Base-by-base conservation (phyloP, 2,113 vertebrate genomes). In the Chaetorhynchus papuensis region DNA sequence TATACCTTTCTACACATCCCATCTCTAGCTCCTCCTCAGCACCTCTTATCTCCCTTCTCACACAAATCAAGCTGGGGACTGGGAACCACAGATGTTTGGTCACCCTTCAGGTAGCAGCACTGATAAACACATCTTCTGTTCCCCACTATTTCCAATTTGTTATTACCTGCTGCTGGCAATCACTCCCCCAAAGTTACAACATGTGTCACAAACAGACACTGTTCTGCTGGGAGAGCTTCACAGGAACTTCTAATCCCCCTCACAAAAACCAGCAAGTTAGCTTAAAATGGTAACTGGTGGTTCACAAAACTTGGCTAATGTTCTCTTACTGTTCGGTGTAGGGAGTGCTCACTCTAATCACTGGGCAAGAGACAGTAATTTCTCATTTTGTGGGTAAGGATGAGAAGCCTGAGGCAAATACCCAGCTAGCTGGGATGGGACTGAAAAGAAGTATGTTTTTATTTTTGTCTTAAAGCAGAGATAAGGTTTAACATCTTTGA, bases 371-470 rank as follows among this genome's bases (percentile, higher is more conserved):
- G 47, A 44, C 76, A 83, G 54, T 83, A 90, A 92, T 87, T 93
- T 85, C 52, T 76, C 33, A 59, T 86, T 56, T 84, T 71, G 68
- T 47, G 39, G 60, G 27, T 37, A 89, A 74, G 13, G 52, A 69
- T 33, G 47, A 94, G 66, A 50, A 88, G 71, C 68, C 64, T 60
- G 39, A 94, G 56, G 80, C 86, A 93, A 90, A 93, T 83, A 8
- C 2, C 37, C 39, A 87, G 13, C 42, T 53, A 70, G 28, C 1
- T 84, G 53, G 39, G 27, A 44, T 87, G 30, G 35, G 64, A 75
- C 47, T 21, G 33, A 90, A 77, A 70, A 60, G 19, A 74, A 7
- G 8, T 20, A 4, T 60, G 52, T 70, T 90, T 86, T 80, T 47
- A 63, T 74, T 77, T 69, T 54, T 88, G 47, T 93, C 54, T 92